A percentile compares a stretch with the other conserved stretches of the same genome.
phyloP scores from a whole-genome alignment of 2,888 invertebrate genomes.

The Phasia obesa region DNA sequence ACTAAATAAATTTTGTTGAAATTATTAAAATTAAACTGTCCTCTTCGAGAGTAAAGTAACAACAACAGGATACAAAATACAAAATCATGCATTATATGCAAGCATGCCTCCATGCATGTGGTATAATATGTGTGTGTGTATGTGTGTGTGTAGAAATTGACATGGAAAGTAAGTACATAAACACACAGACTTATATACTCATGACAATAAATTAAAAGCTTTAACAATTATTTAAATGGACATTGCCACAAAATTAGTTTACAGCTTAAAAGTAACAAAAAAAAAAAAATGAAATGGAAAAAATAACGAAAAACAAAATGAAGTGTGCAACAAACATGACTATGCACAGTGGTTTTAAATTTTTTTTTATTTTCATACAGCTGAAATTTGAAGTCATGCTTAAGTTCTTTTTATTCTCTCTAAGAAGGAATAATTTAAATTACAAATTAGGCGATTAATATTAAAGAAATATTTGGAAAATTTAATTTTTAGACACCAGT shows the following conservation, averaged over 20 bases:
- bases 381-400: too few relatives aligned
- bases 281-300: not conserved
- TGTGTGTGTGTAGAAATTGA: too few relatives aligned
- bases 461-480: too few relatives aligned
- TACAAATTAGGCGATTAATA: too few relatives aligned
- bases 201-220: conserved; percentile 75
- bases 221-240: conserved; percentile 78
- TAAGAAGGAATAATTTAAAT: too few relatives aligned
- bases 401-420: too few relatives aligned
- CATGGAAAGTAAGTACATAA: too few relatives aligned
- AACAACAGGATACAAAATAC: conserved; percentile 17
- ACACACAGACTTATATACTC: not conserved
- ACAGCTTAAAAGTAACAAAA: conserved; percentile 69
- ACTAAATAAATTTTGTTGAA: conserved; percentile 47
- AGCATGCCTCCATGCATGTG: not conserved
- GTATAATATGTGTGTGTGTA: not conserved
- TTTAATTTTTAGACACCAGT: too few relatives aligned
- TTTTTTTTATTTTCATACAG: too few relatives aligned
- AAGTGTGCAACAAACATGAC: not conserved
- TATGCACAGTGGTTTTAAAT: too few relatives aligned
- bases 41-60: not conserved
- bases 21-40: conserved; percentile 22
- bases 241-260: conserved; percentile 78
- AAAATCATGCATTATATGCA: conserved; percentile 9
- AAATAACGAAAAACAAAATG: not conserved